Base-by-base conservation (phyloP, 2,797 vertebrate genomes). In the Microhierax caerulescens region DNA sequence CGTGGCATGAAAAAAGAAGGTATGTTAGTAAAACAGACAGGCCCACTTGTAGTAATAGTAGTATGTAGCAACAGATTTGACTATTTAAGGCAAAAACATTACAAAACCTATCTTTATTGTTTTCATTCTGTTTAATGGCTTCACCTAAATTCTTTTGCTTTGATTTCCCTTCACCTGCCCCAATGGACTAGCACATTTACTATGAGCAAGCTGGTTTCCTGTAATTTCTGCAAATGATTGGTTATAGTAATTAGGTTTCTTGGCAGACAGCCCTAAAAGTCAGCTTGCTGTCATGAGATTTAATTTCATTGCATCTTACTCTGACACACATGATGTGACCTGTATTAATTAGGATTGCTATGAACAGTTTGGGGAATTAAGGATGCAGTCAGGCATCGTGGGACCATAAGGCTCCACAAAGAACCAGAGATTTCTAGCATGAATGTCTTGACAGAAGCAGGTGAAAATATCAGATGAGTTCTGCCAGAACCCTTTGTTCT, bases 231-330 rank as follows among this genome's bases (percentile, higher is more conserved):
- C 41, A 91, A 90, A 85, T 81, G 89, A 77, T 51, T 92, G 41
- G 60, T 85, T 91, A 69, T 5, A 81, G 68, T 65, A 89, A 92
- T 96, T 83, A 85, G 64, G 13, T 54, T 96, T 91, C 85, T 93
- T 95, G 93, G 89, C 94, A 93, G 75, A 68, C 22, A 69, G 73
- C 87, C 85, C 88, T 95, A 34, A 72, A 84, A 94, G 75, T 89
- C 87, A 90, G 61, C 57, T 78, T 78, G 61, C 47, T 85, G 82
- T 88, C 76, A 86, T 65, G 85, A 91, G 65, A 65, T 69, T 87
- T 74, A 70, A 81, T 93, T 90, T 87, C 27, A 9, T 8, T 91
- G 65, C 65, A 56, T 84, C 48, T 47, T 72, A 51, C 41, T 75
- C 37, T 36, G 64, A 57, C 53, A 61, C 41, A 47, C 5, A 7